Percentiles rank a stretch among this genome's conserved stretches.
These are phyloP conservation scores for Phaenicophaeus curvirostris DNA, from an alignment of 2,797 vertebrate genomes.

Conservation along the genomic window DNA sequence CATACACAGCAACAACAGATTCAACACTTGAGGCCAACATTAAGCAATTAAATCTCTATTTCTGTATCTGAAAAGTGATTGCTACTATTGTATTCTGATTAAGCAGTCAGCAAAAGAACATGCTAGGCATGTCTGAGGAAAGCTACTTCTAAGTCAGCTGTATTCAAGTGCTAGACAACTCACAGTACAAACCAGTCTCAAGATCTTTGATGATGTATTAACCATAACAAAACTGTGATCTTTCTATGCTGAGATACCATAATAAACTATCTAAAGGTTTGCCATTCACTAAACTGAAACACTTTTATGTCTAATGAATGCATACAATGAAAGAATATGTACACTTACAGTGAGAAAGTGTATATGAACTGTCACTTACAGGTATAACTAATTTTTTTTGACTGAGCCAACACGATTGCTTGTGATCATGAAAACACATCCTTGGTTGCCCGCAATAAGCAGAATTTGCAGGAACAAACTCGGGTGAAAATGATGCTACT, in stretches of 20 bases:
- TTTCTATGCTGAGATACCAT: neutral
- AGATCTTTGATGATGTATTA: neutral
- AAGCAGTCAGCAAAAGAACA: neutral
- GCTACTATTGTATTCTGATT: neutral
- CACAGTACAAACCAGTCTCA: neutral
- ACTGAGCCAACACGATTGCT: neutral
- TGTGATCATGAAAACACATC: neutral
- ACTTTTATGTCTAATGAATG: neutral
- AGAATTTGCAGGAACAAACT: neutral
- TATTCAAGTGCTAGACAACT: neutral
- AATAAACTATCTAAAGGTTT: neutral
- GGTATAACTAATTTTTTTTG: no score
- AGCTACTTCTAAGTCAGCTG: neutral
- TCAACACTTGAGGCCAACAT: neutral
- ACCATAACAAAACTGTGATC: neutral
- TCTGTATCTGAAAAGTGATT: neutral
- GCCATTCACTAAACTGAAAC: neutral
- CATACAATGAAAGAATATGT: neutral
- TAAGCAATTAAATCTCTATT: neutral
- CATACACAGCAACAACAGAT: neutral
- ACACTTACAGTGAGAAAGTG: neutral
- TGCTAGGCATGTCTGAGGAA: neutral
- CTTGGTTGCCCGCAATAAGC: neutral
- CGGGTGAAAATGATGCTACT: neutral
- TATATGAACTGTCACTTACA: neutral